A percentile compares a stretch with the other conserved stretches of the same genome.
phyloP scores from a whole-genome alignment of 2,888 invertebrate genomes.

The Choreutis nemorana region DNA sequence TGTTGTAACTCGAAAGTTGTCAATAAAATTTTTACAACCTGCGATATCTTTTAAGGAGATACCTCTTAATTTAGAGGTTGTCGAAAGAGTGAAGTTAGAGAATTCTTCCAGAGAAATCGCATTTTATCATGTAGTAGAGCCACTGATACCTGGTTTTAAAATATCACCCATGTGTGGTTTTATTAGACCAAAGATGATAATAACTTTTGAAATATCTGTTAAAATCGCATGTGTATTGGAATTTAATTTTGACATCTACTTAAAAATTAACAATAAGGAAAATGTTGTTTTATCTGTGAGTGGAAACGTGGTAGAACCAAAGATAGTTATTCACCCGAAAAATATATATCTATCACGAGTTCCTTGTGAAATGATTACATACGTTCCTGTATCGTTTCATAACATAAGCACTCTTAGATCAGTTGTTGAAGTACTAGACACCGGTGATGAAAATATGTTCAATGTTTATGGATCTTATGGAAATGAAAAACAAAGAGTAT shows the following conservation, averaged over 20 bases:
- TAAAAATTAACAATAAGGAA: constrained; percentile 55
- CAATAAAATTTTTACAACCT: constrained; percentile 44
- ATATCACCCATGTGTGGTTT: constrained; percentile 59
- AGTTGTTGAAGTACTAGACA: constrained; percentile 33
- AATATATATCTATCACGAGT: constrained; percentile 56
- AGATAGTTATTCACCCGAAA: constrained; percentile 51
- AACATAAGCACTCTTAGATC: constrained; percentile 32
- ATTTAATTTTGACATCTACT: constrained; percentile 36
- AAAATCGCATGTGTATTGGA: constrained; percentile 49
- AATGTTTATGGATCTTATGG: constrained; percentile 35
- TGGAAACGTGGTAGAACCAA: constrained; percentile 60
- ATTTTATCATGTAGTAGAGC: constrained; percentile 55
- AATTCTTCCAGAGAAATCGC: constrained; percentile 64
- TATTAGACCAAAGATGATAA: constrained; percentile 54
- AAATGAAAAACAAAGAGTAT: constrained; percentile 38
- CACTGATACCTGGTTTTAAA: constrained; percentile 45
- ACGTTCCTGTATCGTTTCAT: constrained; percentile 43
- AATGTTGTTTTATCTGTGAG: constrained; percentile 40
- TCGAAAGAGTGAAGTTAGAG: constrained; percentile 51
- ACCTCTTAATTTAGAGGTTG: constrained; percentile 39
- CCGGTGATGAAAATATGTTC: constrained; percentile 42
- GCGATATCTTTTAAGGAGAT: constrained; percentile 43
- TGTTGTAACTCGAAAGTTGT: constrained; percentile 40
- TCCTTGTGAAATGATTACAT: constrained; percentile 41
- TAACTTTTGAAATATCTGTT: constrained; percentile 47